Evolutionary conservation across 2,888 invertebrate genomes (phyloP).

Genomic region (Luffia ferchaultella): DNA sequence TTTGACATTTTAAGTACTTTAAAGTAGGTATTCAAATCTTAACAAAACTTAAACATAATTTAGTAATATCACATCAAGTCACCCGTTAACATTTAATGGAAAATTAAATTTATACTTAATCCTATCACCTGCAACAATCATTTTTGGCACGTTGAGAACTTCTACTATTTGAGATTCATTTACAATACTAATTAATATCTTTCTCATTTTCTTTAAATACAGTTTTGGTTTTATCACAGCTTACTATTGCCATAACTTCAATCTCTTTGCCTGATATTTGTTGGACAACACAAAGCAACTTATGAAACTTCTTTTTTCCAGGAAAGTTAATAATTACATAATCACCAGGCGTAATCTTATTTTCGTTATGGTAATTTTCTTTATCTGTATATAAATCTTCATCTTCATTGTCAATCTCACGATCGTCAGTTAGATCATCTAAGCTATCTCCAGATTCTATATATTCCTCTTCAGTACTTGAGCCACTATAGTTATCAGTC

Average conservation of each 20-base stretch:
- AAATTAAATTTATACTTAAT: conserved; percentile 8
- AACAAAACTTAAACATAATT: neutral
- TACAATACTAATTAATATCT: conserved; percentile 6
- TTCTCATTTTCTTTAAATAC: conserved; percentile 2
- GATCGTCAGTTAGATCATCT: conserved; percentile 11
- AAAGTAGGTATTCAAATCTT: neutral
- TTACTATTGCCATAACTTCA: conserved; percentile 13
- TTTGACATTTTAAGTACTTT: neutral
- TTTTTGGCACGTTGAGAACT: conserved; percentile 6
- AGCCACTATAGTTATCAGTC: conserved; percentile 9
- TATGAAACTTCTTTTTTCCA: conserved; percentile 7
- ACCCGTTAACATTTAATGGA: conserved; percentile 7
- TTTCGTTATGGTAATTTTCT: conserved; percentile 1
- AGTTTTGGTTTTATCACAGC: conserved; percentile 7
- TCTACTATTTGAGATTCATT: conserved; percentile 8
- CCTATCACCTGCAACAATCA: conserved; percentile 6
- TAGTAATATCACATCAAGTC: neutral
- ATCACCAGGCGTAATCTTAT: conserved; percentile 8
- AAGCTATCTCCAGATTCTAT: conserved; percentile 13
- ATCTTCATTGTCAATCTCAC: conserved; percentile 10
- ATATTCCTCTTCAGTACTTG: conserved; percentile 12
- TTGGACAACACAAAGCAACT: conserved; percentile 4
- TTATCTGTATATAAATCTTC: neutral
- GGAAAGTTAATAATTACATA: conserved; percentile 12
- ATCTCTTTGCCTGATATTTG: conserved; percentile 9